Evolutionary conservation across 2,113 vertebrate genomes (phyloP).

Genomic region (Clarias batrachus): DNA sequence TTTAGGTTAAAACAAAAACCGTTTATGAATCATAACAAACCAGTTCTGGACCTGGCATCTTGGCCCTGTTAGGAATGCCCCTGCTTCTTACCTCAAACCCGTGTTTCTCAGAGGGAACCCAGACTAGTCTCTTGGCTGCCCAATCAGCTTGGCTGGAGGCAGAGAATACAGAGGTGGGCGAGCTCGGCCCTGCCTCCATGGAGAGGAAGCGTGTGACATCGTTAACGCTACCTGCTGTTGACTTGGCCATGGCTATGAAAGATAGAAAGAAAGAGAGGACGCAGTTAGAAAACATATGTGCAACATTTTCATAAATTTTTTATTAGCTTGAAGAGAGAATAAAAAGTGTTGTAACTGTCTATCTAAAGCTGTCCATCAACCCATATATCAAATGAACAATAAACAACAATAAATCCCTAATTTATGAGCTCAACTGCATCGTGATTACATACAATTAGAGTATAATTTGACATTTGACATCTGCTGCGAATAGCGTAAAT

Average conservation of each 20-base stretch:
- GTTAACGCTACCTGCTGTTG: slow-evolving; percentile 66
- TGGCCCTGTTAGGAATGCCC: neutral
- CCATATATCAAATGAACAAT: no score
- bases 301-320: neutral
- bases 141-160: slow-evolving; percentile 79
- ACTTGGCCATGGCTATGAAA: slow-evolving; percentile 69
- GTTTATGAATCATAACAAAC: neutral
- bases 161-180: slow-evolving; percentile 66
- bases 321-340: neutral
- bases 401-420: neutral
- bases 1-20: neutral
- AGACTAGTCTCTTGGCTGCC: slow-evolving; percentile 78
- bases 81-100: slow-evolving; percentile 74
- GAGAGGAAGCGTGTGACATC: slow-evolving; percentile 75
- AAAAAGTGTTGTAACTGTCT: neutral
- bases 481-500: neutral
- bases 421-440: neutral
- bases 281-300: slow-evolving; percentile 5
- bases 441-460: neutral
- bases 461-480: neutral
- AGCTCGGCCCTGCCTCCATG: slow-evolving; percentile 62
- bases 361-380: neutral
- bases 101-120: slow-evolving; percentile 80
- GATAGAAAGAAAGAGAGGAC: slow-evolving; percentile 24
- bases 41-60: neutral